Conservation (phyloP, 1,140 invertebrate genomes). For the Dufourea novaeangliae region DNA sequence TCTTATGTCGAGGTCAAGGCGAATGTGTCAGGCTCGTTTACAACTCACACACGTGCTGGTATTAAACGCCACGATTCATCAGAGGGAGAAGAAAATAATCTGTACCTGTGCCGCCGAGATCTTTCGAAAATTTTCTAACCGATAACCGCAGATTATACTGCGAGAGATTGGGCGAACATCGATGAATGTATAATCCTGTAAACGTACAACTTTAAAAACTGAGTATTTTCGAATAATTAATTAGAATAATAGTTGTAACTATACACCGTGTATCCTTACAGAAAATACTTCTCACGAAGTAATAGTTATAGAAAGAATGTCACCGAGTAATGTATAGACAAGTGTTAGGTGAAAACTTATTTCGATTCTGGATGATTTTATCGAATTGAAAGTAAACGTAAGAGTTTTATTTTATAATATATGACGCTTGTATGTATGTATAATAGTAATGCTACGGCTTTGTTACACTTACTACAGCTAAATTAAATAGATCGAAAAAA, state of each 20-base stretch:
- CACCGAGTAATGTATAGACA: no score
- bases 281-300: no score
- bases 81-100: constrained; percentile 61
- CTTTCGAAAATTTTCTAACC: not conserved
- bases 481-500: no score
- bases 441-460: no score
- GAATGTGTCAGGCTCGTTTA: constrained; percentile 69
- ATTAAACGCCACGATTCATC: constrained; percentile 66
- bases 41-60: constrained; percentile 60
- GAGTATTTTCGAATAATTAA: not conserved
- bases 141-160: constrained; percentile 23
- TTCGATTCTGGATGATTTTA: no score
- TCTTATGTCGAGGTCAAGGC: constrained; percentile 70
- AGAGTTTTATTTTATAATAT: no score
- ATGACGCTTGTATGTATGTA: no score
- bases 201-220: constrained; percentile 1
- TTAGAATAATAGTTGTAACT: not conserved
- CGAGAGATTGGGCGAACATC: constrained; percentile 3
- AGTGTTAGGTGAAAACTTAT: not conserved
- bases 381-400: no score
- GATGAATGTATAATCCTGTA: not conserved
- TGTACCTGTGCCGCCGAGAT: constrained; percentile 7
- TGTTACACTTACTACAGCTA: no score
- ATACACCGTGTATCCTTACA: no score
- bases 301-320: no score